Conservation (phyloP, 1,140 invertebrate species). For the Micrasema minimum region DNA sequence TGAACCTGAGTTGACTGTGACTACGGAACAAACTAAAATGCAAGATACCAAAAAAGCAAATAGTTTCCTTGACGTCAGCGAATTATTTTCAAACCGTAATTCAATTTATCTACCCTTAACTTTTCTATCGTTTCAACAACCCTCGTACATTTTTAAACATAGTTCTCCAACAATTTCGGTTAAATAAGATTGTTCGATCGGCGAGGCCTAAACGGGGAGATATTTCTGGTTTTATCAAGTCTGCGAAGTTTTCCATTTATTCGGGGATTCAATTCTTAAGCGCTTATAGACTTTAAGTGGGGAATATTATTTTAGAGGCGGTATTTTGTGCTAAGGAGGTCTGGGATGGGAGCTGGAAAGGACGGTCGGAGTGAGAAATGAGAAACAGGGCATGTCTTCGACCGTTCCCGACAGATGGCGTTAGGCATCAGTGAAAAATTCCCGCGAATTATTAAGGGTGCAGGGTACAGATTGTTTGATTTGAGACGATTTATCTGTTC, state of each 20-base stretch:
- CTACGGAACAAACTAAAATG: background rate
- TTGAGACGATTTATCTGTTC: slow-evolving; percentile 37
- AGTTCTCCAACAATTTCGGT: slow-evolving; percentile 10
- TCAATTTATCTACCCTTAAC: background rate
- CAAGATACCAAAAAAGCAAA: slow-evolving; percentile 1
- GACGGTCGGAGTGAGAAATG: slow-evolving; percentile 15
- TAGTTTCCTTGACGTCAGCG: slow-evolving; percentile 5
- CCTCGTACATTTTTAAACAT: slow-evolving; percentile 7
- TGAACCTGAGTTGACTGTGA: no score
- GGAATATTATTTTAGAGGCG: slow-evolving; percentile 45
- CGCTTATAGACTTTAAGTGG: slow-evolving; percentile 46
- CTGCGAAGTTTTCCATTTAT: slow-evolving; percentile 30
- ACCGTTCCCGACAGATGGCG: slow-evolving; percentile 39
- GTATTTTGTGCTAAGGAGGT: slow-evolving; percentile 36
- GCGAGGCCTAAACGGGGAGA: slow-evolving; percentile 18
- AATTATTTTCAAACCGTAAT: slow-evolving; percentile 4
- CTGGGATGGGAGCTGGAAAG: slow-evolving; percentile 1
- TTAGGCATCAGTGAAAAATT: slow-evolving; percentile 38
- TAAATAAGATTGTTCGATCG: slow-evolving; percentile 19
- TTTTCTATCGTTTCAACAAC: slow-evolving; percentile 1
- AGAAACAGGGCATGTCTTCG: slow-evolving; percentile 33
- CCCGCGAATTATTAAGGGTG: slow-evolving; percentile 39
- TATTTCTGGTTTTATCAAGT: slow-evolving; percentile 36
- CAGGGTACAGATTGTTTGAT: slow-evolving; percentile 34
- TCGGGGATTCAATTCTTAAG: slow-evolving; percentile 33